Evolutionary conservation across 2,888 invertebrate genomes (phyloP), one percentile per base, ranked within the genome.

Genomic region (Lasioglossum figueresi): DNA sequence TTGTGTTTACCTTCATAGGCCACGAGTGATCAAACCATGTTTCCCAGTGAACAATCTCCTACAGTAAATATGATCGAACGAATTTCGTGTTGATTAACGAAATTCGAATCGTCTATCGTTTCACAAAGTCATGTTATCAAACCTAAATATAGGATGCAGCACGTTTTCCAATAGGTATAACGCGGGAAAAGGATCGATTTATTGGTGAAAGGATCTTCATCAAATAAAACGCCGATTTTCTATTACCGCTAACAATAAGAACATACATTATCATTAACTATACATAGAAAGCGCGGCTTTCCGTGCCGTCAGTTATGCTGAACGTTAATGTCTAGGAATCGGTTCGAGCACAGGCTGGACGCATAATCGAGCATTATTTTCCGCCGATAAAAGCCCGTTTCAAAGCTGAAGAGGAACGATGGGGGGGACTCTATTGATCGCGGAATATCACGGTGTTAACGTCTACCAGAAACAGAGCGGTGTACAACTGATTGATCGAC

Each of bases 391-490:
- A 81, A 72, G 71, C 83, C n/a, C 45, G 80, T 82, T 82, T 72
- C 66, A 48, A 73, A 59, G 37, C 56, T 8, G 19, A 43, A 19
- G 31, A 72, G 75, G 48, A 66, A 40, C 16, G 79, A 34, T 75
- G 70, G 31, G 31, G 16, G 70, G 31, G 31, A 27, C 56, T 66
- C 43, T 87, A 87, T 85, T 80, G 87, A 87, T 87, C 87, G 83
- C 27, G 68, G 76, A 80, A 78, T 19, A 66, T 66, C 37, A 34
- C 66, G 66, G 37, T 37, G 66, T 87, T 45, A 77, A 75, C 59
- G 43, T 10, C 37, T 37, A 52, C 27, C 66, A 45, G 75, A 66
- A 73, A 75, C 43, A 52, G 23, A 43, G 10, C 27, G 12, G 71
- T 68, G 71, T 37, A n/a, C 27, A 45, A 43, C 23, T 52, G 52